Base-by-base conservation (phyloP, 2,888 invertebrate genomes). In the Pammene aurita region DNA sequence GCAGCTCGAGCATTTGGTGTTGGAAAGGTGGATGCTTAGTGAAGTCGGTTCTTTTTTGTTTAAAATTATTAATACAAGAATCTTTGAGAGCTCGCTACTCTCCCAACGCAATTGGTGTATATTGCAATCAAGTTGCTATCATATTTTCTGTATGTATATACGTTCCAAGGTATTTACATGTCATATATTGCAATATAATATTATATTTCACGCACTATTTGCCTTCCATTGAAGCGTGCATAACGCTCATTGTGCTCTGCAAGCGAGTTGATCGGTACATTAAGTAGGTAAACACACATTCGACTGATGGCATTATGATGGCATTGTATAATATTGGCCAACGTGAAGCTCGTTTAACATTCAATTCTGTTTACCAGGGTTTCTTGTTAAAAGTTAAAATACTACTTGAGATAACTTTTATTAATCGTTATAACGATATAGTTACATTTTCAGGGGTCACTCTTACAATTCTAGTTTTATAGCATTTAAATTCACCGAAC, bases 271-370 rank as follows among this genome's bases (percentile, higher is more conserved):
- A 34, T 52, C 26, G 52, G 42, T 52, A 62, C 63, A 57, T 57
- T 50, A 63, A 50, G 48, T 57, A n/a, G 41, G 67, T 50, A 63
- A 57, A 57, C 67, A 57, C 35, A 14, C 41, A 56, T 67, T 62
- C 56, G 34, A 56, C 18, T 67, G 63, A 62, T 55, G 56, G 56
- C 42, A 34, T 35, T 56, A 62, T 57, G 52, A 61, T 60, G 60
- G 44, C 50, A 34, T 60, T 44, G 66, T 66, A 44, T 66, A 42
- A 58, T 66, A 66, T 66, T 57, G 34, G 14, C 35, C 52, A 9
- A 60, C 7, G 18, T 46, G 54, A 54, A 18, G 35, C 38, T 18
- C n/a, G 2, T 14, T 48, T 38, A 26, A 58, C 42, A 56, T n/a
- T 35, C 6, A 55, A 7, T 35, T 14, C 16, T 48, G 9, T 1